Base-by-base conservation (phyloP, 1,140 invertebrate species). In the Pseudomyrmex cubaensis region DNA sequence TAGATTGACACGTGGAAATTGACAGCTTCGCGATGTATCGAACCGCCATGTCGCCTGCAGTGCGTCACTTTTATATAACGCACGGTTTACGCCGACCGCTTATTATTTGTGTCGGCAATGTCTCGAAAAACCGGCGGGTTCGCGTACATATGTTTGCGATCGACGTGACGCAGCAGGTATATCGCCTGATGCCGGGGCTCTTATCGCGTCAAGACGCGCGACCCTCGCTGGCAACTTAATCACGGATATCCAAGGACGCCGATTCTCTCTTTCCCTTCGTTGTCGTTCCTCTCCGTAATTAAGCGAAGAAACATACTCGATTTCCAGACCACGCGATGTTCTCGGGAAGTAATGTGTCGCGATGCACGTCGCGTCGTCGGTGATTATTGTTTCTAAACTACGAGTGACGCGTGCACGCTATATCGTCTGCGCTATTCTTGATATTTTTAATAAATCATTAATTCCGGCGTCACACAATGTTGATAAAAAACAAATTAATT, bases 231-330 rank as follows among this genome's bases (percentile, higher is more conserved):
- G 76, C 76, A 72, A 80, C 66, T 86, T 85, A 85, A 83, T 89
- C 87, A 87, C 82, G 66, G 74, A 80, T 70, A 80, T 64, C 77
- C 83, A 50, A 84, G 77, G 22, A 74, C 80, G 83, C 59, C 86
- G 75, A 62, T 84, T 69, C 46, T 50, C 76, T 69, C 59, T 85
- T 82, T 82, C 59, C 66, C 44, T 35, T 82, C 56, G 64, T 70
- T 66, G 54, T 59, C 67, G 48, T 63, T 9, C 20, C 54, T 59
- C 76, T 70, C 63, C 61, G 52, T 63, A 78, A 78, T 83, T 86
- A 77, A 66, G 67, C 73, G 59, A 69, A 77, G 85, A 70, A 72
- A 72, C 76, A 80, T 54, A 66, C 66, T 80, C 76, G 66, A 80
- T 80, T 80, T 72, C 35, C 76, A 80, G 76, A n/a, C 76, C 76